Evolutionary conservation across 2,888 invertebrate species (phyloP).

Genomic region (Alentia gelatinosa): DNA sequence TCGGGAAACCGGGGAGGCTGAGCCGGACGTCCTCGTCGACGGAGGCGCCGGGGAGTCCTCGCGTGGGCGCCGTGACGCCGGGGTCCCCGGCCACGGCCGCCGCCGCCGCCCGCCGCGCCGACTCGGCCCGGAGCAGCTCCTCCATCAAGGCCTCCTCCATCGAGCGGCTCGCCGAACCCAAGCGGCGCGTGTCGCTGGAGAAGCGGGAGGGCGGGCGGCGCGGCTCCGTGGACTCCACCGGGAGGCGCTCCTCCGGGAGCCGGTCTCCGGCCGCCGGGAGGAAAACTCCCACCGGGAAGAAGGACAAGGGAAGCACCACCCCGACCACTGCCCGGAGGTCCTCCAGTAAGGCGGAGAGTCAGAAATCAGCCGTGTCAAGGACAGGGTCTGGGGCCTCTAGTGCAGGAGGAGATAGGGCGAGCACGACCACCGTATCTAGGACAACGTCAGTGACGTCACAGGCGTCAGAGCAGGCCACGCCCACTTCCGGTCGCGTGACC

Average conservation of each 20-base stretch:
- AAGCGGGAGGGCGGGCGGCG: background rate
- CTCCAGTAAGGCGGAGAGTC: slow-evolving; percentile 9
- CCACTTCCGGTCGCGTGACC: background rate
- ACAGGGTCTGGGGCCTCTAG: background rate
- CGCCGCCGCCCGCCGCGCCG: background rate
- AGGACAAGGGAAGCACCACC: background rate
- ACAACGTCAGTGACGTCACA: background rate
- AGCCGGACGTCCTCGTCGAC: background rate
- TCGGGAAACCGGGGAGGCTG: background rate
- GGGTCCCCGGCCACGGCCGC: background rate
- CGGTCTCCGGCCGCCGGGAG: background rate
- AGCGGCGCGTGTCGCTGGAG: background rate
- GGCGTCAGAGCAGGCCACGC: background rate
- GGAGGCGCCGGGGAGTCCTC: background rate
- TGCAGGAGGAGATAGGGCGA: background rate
- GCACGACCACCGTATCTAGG: background rate
- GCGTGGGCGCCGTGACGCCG: background rate
- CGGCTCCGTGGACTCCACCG: background rate
- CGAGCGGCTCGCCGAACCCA: slow-evolving; percentile 25
- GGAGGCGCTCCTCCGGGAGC: background rate
- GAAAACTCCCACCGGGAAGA: background rate
- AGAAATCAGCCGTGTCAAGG: background rate
- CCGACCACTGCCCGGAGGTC: background rate
- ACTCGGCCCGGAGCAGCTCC: background rate
- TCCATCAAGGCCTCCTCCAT: slow-evolving; percentile 29